Base-by-base conservation (phyloP, 2,113 vertebrate species). In the Petroica traversi region DNA sequence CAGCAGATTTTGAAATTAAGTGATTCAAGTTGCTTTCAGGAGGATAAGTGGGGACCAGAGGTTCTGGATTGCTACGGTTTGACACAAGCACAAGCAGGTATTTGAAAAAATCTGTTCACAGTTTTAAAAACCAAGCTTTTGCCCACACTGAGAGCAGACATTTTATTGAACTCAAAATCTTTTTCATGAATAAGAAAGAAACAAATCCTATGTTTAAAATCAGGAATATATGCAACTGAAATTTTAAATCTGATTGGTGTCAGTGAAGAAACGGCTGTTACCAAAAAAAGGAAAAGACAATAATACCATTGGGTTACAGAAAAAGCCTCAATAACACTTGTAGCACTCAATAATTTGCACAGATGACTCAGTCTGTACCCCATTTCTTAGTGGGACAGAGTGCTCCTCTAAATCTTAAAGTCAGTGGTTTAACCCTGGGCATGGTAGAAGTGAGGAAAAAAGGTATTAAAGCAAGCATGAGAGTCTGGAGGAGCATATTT, bases 391-490 rank as follows among this genome's bases (percentile, higher is more conserved):
- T 46, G 17, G 34, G 78, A 31, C 43, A 22, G 5, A 13, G 3
- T n/a, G 41, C 11, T 69, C 8, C 31, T 75, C 16, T 36, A 6
- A 49, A 9, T 57, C n/a, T 55, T 62, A 61, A 63, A 24, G 8
- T 19, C 63, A 11, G 25, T 58, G 24, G 15, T 86, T 85, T 64
- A 31, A 55, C 16, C 12, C 4, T 45, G 19, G 9, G 7, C 10
- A 40, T n/a, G 3, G 5, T 23, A 84, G n/a, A 87, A 64, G 31
- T 1, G 2, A 16, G 26, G 19, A 14, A 29, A 43, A 43, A 57
- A 34, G 5, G 2, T 6, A 5, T 71, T 71, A 58, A 0, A 0
- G 40, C 12, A 43, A 64, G 9, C 20, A 7, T 7, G 17, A 78
- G 8, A 5, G 38, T 8, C 51, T n/a, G 36, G 15, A 58, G 12